A percentile compares a stretch with the other conserved stretches of the same genome.
phyloP scores from a whole-genome alignment of 2,113 vertebrate species.

The Hemiscyllium ocellatum region DNA sequence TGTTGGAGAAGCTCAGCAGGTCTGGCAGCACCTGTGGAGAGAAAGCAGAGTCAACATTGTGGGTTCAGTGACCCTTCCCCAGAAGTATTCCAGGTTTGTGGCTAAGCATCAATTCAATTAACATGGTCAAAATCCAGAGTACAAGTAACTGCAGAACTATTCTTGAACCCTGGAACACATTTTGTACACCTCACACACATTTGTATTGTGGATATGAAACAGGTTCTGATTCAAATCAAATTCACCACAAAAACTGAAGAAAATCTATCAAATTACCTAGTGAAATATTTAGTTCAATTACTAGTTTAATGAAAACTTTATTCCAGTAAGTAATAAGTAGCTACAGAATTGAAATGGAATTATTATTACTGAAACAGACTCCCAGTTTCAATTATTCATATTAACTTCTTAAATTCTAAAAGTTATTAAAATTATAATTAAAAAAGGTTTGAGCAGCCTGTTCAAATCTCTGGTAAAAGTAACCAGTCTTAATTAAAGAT shows the following conservation, averaged over 20 bases:
- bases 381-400: not conserved
- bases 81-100: not conserved
- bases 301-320: conserved; percentile 32
- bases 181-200: not conserved
- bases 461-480: conserved; percentile 9
- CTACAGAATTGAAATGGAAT: conserved; percentile 8
- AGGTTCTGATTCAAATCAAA: not conserved
- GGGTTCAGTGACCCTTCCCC: no score
- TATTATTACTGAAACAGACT: conserved; percentile 30
- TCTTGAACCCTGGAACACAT: not conserved
- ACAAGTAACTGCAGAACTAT: not conserved
- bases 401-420: conserved; percentile 14
- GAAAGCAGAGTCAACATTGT: no score
- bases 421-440: conserved; percentile 35
- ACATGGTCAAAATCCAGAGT: not conserved
- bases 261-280: conserved; percentile 5
- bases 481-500: not conserved
- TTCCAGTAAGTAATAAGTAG: conserved; percentile 23
- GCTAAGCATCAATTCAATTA: not conserved
- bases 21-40: no score
- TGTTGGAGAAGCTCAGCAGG: no score
- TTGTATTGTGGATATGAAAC: not conserved
- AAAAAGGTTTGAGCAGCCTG: not conserved
- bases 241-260: not conserved
- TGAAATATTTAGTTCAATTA: conserved; percentile 36